A percentile compares a stretch with the other conserved stretches of the same genome.
These are phyloP conservation scores for Xylota sylvarum DNA, from an alignment of 2,888 invertebrate genomes.

Conservation along the genomic window DNA sequence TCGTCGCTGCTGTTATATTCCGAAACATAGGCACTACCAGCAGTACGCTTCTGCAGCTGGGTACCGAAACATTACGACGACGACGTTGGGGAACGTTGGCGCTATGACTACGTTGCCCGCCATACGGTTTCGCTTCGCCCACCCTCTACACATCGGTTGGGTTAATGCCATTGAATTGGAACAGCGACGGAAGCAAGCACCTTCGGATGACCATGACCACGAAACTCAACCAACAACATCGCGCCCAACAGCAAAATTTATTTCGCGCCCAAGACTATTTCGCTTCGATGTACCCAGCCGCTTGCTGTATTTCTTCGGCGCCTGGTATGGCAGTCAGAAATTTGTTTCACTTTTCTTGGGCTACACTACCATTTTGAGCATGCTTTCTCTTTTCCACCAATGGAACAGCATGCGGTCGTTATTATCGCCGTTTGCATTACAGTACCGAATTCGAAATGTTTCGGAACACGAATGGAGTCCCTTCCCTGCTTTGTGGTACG, in stretches of 20 bases:
- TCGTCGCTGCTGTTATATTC: slow-evolving; percentile 29
- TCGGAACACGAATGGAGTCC: slow-evolving; percentile 25
- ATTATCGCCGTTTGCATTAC: not conserved
- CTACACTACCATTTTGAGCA: slow-evolving; percentile 59
- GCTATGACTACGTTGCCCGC: slow-evolving; percentile 8
- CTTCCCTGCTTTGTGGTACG: not conserved
- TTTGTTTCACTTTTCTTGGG: slow-evolving; percentile 83
- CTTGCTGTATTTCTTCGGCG: slow-evolving; percentile 48
- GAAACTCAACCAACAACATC: slow-evolving; percentile 33
- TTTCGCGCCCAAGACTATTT: slow-evolving; percentile 37
- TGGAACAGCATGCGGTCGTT: not conserved
- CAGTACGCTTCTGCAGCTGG: slow-evolving; percentile 6
- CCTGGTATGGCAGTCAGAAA: slow-evolving; percentile 81
- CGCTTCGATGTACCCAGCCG: slow-evolving; percentile 2
- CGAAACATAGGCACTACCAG: not conserved
- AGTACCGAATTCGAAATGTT: slow-evolving; percentile 54
- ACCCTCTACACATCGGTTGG: not conserved
- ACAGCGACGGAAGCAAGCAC: slow-evolving; percentile 6
- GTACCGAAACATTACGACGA: not conserved
- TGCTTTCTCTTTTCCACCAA: slow-evolving; percentile 61
- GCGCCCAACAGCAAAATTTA: not conserved
- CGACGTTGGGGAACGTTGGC: slow-evolving; percentile 15
- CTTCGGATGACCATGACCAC: slow-evolving; percentile 49
- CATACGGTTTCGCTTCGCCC: not conserved
- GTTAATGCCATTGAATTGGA: slow-evolving; percentile 10